Percentiles rank a stretch among this genome's conserved stretches.
Conservation (phyloP, 2,797 vertebrate species). For the Enoplosus armatus region DNA sequence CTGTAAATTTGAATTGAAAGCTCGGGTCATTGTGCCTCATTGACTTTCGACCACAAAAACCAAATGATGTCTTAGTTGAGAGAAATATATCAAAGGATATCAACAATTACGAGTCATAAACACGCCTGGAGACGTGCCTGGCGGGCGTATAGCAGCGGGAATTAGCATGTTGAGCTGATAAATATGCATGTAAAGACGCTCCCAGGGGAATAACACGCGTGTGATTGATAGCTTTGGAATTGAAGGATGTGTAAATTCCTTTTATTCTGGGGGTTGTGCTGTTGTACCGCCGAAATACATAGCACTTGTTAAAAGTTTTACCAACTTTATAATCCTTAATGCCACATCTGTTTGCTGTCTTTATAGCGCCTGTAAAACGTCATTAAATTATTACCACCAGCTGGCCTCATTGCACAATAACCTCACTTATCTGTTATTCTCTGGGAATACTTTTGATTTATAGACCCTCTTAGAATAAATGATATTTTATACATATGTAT, state of each 20-base stretch:
- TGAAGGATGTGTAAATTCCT: slow-evolving; percentile 99
- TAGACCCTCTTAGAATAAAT: slow-evolving; percentile 90
- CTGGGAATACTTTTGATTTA: slow-evolving; percentile 89
- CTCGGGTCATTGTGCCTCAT: slow-evolving; percentile 95
- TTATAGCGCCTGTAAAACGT: slow-evolving; percentile 93
- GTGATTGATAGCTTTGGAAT: slow-evolving; percentile 99
- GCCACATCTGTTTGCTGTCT: slow-evolving; percentile 97
- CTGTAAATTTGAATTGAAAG: slow-evolving; percentile 94
- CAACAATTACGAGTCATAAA: slow-evolving; percentile 99
- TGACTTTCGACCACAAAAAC: slow-evolving; percentile 98
- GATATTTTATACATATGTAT: slow-evolving; percentile 91
- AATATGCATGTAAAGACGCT: slow-evolving; percentile 99
- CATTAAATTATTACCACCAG: slow-evolving; percentile 95
- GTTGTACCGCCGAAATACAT: slow-evolving; percentile 93
- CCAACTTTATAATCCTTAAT: slow-evolving; percentile 99
- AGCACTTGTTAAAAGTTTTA: slow-evolving; percentile 99
- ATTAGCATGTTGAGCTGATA: slow-evolving; percentile 99
- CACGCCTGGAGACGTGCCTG: slow-evolving; percentile 98
- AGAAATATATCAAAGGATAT: slow-evolving; percentile 99
- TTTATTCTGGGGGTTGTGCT: slow-evolving; percentile 95
- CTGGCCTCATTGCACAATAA: slow-evolving; percentile 88
- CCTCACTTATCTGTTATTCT: slow-evolving; percentile 88
- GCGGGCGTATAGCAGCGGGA: slow-evolving; percentile 98
- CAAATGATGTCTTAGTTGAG: slow-evolving; percentile 99
- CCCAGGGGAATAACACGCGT: slow-evolving; percentile 98